Conservation (phyloP, 2,797 vertebrate genomes). For the Limosa lapponica region DNA sequence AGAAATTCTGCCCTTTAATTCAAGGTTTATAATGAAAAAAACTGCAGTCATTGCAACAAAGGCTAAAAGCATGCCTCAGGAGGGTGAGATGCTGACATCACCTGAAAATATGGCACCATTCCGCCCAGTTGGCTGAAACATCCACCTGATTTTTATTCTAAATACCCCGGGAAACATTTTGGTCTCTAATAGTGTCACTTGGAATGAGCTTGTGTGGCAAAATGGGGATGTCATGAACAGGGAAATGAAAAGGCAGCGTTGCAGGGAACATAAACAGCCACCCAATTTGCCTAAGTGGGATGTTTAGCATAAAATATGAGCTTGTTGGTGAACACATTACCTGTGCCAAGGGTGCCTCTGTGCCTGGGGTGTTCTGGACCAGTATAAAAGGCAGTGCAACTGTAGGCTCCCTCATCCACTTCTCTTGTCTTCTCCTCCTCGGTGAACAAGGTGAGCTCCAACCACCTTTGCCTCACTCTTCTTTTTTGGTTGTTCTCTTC, state of each 20-base stretch:
- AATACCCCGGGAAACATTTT: not conserved
- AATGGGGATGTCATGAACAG: not conserved
- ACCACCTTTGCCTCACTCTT: not conserved
- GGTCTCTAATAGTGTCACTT: not conserved
- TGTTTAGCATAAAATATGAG: not conserved
- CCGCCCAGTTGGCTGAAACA: not conserved
- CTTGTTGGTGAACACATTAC: not conserved
- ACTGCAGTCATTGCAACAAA: not conserved
- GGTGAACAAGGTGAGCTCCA: too few species aligned
- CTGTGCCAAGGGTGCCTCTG: too few species aligned
- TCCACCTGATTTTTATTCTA: not conserved
- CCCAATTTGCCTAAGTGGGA: not conserved
- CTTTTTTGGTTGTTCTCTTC: too few species aligned
- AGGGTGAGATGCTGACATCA: not conserved
- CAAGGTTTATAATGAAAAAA: too few species aligned
- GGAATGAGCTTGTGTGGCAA: not conserved
- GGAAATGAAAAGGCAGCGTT: not conserved
- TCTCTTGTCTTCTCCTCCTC: too few species aligned
- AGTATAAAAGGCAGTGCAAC: too few species aligned
- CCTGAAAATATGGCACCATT: not conserved
- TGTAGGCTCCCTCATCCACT: too few species aligned
- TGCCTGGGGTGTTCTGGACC: too few species aligned
- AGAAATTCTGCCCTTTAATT: not conserved
- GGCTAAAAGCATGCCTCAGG: not conserved
- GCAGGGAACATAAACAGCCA: not conserved